Conservation (phyloP, 1,140 invertebrate genomes). For the Thereuonema tuberculata region DNA sequence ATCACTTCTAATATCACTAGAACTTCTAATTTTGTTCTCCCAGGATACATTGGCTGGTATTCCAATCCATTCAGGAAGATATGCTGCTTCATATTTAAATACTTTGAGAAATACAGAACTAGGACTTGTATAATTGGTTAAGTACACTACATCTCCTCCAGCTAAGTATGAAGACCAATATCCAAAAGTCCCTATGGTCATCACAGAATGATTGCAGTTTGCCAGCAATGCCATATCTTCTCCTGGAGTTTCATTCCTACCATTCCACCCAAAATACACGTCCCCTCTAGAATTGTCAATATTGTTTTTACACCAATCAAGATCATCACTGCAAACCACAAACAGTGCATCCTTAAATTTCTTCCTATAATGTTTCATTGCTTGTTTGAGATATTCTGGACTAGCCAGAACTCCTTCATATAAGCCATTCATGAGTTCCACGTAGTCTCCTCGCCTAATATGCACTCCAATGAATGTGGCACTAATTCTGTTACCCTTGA, state of each 20-base stretch:
- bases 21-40: too few relatives aligned
- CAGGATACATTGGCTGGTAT: background rate
- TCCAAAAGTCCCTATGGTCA: constrained; percentile 53
- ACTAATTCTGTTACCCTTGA: background rate
- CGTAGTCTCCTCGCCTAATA: constrained; percentile 45
- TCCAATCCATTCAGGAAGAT: constrained; percentile 5
- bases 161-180: constrained; percentile 50
- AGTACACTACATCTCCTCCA: constrained; percentile 36
- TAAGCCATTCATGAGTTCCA: constrained; percentile 40
- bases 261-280: constrained; percentile 38
- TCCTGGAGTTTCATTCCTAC: constrained; percentile 33
- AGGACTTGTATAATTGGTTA: constrained; percentile 8
- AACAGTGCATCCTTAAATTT: constrained; percentile 39
- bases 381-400: constrained; percentile 38
- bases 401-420: constrained; percentile 36
- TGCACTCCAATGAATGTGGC: constrained; percentile 41
- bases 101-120: background rate
- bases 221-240: constrained; percentile 48
- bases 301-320: constrained; percentile 39
- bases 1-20: too few relatives aligned
- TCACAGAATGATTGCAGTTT: constrained; percentile 49
- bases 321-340: constrained; percentile 46
- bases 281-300: constrained; percentile 24
- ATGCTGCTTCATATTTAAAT: background rate
- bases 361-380: constrained; percentile 40